Conservation (phyloP, 2,797 vertebrate genomes). For the Jordanella pulchra region DNA sequence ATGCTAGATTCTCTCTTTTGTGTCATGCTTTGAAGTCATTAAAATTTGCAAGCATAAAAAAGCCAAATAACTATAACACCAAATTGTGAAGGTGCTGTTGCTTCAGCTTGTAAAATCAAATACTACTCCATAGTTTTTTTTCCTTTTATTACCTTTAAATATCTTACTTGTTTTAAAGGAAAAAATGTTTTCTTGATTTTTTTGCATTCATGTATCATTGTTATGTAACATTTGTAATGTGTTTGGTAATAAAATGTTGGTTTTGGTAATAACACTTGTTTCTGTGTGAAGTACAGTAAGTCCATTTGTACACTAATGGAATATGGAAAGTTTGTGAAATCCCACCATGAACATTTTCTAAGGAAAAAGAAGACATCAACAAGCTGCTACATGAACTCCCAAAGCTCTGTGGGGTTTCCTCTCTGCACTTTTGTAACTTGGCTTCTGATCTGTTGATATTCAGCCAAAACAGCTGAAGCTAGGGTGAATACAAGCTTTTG, state of each 20-base stretch:
- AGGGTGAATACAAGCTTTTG: too few species aligned
- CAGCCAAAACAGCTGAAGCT: slow-evolving; percentile 1
- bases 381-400: not conserved
- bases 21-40: not conserved
- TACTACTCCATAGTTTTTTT: not conserved
- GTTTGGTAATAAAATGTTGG: not conserved
- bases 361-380: not conserved
- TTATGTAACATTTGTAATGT: not conserved
- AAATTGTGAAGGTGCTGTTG: not conserved
- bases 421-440: not conserved
- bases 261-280: not conserved
- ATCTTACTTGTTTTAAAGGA: not conserved
- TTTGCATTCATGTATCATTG: not conserved
- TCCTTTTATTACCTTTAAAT: not conserved
- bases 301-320: not conserved
- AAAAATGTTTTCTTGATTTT: not conserved
- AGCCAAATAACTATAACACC: not conserved
- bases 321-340: not conserved
- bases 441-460: not conserved
- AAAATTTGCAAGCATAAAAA: not conserved
- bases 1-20: not conserved
- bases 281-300: not conserved
- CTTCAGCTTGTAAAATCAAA: not conserved
- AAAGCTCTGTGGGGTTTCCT: not conserved
- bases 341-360: not conserved